Conservation (phyloP, 2,113 vertebrate genomes). For the Micronycteris hirsuta region DNA sequence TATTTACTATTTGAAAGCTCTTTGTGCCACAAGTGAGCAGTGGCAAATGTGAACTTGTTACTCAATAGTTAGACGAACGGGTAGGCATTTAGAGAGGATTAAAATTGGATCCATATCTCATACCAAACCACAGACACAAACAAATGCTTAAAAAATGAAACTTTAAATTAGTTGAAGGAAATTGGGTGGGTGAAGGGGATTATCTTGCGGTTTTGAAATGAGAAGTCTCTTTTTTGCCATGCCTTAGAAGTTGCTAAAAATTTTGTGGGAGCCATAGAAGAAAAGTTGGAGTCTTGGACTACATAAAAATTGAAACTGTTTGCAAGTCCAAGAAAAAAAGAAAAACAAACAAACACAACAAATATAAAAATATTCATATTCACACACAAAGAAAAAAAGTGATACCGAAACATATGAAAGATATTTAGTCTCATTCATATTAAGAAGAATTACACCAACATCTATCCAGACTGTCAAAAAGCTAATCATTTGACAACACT, state of each 20-base stretch:
- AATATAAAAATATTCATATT: not conserved
- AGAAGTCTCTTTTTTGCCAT: not conserved
- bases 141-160: not conserved
- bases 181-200: not conserved
- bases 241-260: not conserved
- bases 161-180: not conserved
- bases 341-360: slow-evolving; percentile 14
- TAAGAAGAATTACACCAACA: not conserved
- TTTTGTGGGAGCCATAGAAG: not conserved
- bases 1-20: not conserved
- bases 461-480: not conserved
- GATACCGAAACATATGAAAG: not conserved
- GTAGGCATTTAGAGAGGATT: not conserved
- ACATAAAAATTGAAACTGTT: not conserved
- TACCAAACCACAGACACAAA: not conserved
- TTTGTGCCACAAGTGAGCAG: not conserved
- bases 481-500: not conserved
- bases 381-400: not conserved
- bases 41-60: not conserved
- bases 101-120: not conserved
- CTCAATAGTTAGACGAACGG: not conserved
- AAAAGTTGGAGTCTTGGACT: not conserved
- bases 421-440: not conserved
- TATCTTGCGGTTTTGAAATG: not conserved
- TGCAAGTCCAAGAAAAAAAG: not conserved